Evolutionary conservation across 2,797 vertebrate species (phyloP).

Genomic region (Parambassis ranga): DNA sequence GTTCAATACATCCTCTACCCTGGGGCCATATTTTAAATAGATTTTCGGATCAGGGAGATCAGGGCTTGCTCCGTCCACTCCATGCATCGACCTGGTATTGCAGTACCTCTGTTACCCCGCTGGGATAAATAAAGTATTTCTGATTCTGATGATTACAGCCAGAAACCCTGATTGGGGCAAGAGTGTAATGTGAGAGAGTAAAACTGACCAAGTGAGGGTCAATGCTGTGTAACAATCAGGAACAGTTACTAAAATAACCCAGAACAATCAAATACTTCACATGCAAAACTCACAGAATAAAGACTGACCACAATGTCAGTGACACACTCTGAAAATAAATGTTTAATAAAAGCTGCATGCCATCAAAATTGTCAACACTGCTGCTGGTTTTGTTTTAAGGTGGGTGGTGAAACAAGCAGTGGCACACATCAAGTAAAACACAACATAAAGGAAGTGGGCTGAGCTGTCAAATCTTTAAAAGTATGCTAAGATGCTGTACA

Average conservation of each 20-base stretch:
- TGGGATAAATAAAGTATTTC: no score
- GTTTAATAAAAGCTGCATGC: not conserved
- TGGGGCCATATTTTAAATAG: no score
- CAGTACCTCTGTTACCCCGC: no score
- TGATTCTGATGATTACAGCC: slow-evolving; percentile 17
- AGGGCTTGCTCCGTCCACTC: no score
- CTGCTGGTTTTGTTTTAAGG: slow-evolving; percentile 8
- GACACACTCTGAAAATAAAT: not conserved
- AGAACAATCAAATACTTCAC: no score
- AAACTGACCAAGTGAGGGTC: not conserved
- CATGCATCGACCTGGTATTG: no score
- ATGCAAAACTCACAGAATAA: no score
- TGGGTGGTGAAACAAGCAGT: slow-evolving; percentile 20
- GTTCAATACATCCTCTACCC: no score
- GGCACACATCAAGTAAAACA: slow-evolving; percentile 1
- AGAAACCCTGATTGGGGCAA: slow-evolving; percentile 16
- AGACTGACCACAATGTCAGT: no score
- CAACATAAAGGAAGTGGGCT: slow-evolving; percentile 9
- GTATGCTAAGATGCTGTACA: no score
- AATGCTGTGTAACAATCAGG: not conserved
- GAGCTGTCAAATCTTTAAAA: slow-evolving; percentile 24
- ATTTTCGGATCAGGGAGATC: no score
- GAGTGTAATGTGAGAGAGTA: slow-evolving; percentile 1
- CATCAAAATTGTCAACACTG: not conserved
- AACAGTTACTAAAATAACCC: no score